Evolutionary conservation across 2,113 vertebrate species (phyloP).

Genomic region (Pavo muticus): DNA sequence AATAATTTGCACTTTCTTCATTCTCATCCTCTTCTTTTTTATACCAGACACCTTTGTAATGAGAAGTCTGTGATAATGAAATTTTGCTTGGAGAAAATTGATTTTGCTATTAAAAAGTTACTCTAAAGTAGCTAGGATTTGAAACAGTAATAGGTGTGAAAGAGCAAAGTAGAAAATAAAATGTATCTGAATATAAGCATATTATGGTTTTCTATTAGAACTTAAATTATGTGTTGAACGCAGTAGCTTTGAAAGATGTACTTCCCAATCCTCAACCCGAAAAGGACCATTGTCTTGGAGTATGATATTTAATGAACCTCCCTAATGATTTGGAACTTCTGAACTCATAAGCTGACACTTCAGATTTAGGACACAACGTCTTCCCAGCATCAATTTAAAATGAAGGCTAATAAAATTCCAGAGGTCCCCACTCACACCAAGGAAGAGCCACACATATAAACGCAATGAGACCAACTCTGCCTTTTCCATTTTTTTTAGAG

Average conservation of each 20-base stretch:
- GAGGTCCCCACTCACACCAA: neutral
- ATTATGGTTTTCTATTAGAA: neutral
- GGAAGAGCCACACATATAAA: neutral
- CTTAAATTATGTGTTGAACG: neutral
- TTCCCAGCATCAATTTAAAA: neutral
- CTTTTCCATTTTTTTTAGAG: neutral
- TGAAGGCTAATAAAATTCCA: neutral
- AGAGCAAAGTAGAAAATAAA: conserved; percentile 12
- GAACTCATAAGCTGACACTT: neutral
- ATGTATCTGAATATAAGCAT: neutral
- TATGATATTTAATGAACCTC: neutral
- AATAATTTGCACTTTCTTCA: neutral
- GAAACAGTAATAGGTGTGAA: conserved; percentile 8
- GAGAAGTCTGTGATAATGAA: neutral
- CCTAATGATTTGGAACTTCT: neutral
- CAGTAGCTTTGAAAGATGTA: neutral
- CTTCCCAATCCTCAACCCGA: neutral
- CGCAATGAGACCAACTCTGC: neutral
- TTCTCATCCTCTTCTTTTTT: neutral
- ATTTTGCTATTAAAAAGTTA: conserved; percentile 26
- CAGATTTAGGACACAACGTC: neutral
- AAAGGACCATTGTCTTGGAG: neutral
- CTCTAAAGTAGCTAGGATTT: neutral
- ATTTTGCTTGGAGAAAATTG: neutral
- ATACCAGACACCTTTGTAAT: neutral